Evolutionary conservation across 2,888 invertebrate genomes (phyloP).

Genomic region (Spodoptera exigua): DNA sequence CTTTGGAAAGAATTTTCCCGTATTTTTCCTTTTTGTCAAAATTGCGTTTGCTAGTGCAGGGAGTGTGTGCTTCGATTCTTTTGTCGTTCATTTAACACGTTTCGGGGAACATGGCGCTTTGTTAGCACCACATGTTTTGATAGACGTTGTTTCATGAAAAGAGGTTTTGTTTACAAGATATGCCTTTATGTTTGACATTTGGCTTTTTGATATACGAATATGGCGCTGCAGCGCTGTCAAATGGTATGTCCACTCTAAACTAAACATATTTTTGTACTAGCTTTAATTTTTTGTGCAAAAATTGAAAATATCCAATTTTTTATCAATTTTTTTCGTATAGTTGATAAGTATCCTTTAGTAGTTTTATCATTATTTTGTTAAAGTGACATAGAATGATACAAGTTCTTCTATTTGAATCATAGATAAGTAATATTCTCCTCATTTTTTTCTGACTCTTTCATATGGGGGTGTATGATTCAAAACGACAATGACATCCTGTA

Average conservation of each 20-base stretch:
- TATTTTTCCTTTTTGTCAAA: slow-evolving; percentile 74
- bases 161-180: slow-evolving; percentile 43
- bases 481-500: no score
- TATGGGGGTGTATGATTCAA: no score
- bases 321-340: not conserved
- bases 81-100: slow-evolving; percentile 57
- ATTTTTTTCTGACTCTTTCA: no score
- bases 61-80: slow-evolving; percentile 67
- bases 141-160: slow-evolving; percentile 24
- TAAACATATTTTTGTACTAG: slow-evolving; percentile 22
- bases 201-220: slow-evolving; percentile 25
- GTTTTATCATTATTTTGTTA: no score
- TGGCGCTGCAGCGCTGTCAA: slow-evolving; percentile 5
- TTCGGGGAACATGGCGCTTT: slow-evolving; percentile 45
- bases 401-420: no score
- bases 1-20: slow-evolving; percentile 73
- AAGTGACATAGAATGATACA: no score
- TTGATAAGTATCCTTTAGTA: no score
- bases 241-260: slow-evolving; percentile 11
- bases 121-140: slow-evolving; percentile 20
- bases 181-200: slow-evolving; percentile 26
- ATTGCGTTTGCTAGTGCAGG: slow-evolving; percentile 69
- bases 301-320: not conserved
- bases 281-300: slow-evolving; percentile 4
- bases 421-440: no score